Base-by-base conservation (phyloP, 1,140 invertebrate species). In the Tetragnatha versicolor region DNA sequence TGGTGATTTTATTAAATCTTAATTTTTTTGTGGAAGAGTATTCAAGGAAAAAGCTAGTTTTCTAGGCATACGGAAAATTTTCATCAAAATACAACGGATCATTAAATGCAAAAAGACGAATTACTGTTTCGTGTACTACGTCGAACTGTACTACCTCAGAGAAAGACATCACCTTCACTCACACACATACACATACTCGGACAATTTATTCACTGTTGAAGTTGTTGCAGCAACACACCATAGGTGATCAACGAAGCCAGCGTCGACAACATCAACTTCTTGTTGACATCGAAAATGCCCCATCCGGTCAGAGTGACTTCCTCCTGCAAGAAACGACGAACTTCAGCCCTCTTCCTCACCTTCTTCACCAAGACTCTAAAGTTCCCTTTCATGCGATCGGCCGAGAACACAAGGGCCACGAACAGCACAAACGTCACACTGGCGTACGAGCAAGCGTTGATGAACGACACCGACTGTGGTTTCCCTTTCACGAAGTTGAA, bases 261-360 rank as follows among this genome's bases (percentile, higher is more conserved):
- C 9, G 55, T 60, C 1, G 51, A 60, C 17, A 73, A 29, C 12
- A 73, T 31, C 33, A 73, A 37, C 33, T 60, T 73, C 29, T 60
- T 73, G 9, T 73, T 73, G 3, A 73, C 20, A 29, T 73, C 33
- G 33, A 73, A 73, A n/a, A 73, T 73, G 5, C 69, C 69, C 69
- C 69, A 73, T 2, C 53, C 69, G 0, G 51, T 73, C n/a, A 73
- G 22, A 31, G 33, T 20, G 4, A 60, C 37, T 6, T 20, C 12
- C 17, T 60, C 55, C 33, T 29, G 27, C 1, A 51, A 29, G 33
- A 9, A 27, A 4, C 17, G n/a, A 12, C 31, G 22, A n/a, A 39
- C 49, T 17, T 27, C 7, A 12, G n/a, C 14, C 10, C 12, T 33
- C 10, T 45, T 39, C 14, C 25, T 17, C 2, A 27, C 25, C 22